phyloP scores from a whole-genome alignment of 2,113 vertebrate species.

The Macrotis lagotis region DNA sequence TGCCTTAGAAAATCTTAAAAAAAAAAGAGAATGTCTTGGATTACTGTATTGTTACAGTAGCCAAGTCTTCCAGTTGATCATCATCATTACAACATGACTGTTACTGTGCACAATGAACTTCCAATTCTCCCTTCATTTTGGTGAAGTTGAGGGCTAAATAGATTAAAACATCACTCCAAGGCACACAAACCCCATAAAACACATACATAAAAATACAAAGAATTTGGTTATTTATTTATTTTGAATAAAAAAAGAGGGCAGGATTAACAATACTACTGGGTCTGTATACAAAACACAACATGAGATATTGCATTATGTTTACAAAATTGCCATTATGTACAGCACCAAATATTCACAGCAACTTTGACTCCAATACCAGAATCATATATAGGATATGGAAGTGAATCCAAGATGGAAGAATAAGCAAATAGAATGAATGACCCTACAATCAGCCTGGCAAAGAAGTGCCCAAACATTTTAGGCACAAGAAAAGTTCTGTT shows the following conservation, averaged over 20 bases:
- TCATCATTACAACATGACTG: too few species aligned
- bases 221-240: slow-evolving; percentile 71
- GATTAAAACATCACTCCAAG: background rate
- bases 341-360: slow-evolving; percentile 57
- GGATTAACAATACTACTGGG: slow-evolving; percentile 60
- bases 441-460: background rate
- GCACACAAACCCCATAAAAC: background rate
- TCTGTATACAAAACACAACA: slow-evolving; percentile 69
- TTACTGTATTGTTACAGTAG: too few species aligned
- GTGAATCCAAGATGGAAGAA: background rate
- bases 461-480: fast-evolving
- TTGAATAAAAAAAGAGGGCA: slow-evolving; percentile 69
- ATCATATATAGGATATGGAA: background rate
- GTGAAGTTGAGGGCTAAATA: background rate
- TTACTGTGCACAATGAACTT: too few species aligned
- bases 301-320: slow-evolving; percentile 39
- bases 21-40: too few species aligned
- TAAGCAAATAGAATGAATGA: background rate
- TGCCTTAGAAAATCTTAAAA: too few species aligned
- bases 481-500: background rate
- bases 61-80: too few species aligned
- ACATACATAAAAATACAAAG: slow-evolving; percentile 37
- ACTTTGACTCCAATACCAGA: slow-evolving; percentile 7
- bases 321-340: slow-evolving; percentile 47
- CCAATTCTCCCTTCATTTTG: too few species aligned